These are phyloP conservation scores for Drosophila lacertosa DNA, from an alignment of 1,140 invertebrate species.

Conservation along the genomic window DNA sequence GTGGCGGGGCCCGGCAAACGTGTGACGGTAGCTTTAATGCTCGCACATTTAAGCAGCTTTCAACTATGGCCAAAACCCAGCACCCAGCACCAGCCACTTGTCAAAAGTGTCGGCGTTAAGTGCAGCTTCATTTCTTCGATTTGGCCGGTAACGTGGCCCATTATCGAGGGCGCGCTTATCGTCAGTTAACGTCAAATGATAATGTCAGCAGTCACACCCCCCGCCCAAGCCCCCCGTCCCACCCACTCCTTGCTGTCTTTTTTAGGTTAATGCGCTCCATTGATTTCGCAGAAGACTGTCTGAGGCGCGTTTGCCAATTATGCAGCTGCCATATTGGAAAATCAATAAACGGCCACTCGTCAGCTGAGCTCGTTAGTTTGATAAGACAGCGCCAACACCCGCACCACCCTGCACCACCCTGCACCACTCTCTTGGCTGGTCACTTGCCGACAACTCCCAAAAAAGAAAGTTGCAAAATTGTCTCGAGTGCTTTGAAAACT, in stretches of 20 bases:
- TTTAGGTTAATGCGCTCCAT: slow-evolving; percentile 46
- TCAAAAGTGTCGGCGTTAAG: slow-evolving; percentile 76
- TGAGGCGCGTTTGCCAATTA: slow-evolving; percentile 61
- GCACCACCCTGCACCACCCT: slow-evolving; percentile 17
- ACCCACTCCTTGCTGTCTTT: not conserved
- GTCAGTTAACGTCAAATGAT: slow-evolving; percentile 61
- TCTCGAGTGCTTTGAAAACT: slow-evolving; percentile 77
- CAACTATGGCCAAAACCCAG: slow-evolving; percentile 16
- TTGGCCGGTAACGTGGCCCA: slow-evolving; percentile 48
- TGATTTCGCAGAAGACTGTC: slow-evolving; percentile 55
- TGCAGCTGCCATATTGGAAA: slow-evolving; percentile 65
- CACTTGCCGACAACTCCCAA: slow-evolving; percentile 38
- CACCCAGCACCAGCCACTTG: slow-evolving; percentile 37
- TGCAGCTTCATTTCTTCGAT: slow-evolving; percentile 79
- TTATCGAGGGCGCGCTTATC: slow-evolving; percentile 55
- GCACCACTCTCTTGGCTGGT: slow-evolving; percentile 4
- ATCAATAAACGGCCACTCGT: slow-evolving; percentile 65
- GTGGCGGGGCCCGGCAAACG: slow-evolving; percentile 1
- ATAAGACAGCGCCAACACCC: slow-evolving; percentile 43
- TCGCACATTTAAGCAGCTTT: slow-evolving; percentile 45
- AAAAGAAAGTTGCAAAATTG: slow-evolving; percentile 76
- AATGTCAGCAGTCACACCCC: slow-evolving; percentile 15
- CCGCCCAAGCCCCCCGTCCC: not conserved
- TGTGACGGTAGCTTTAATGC: slow-evolving; percentile 41
- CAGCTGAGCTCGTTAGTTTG: slow-evolving; percentile 66